Evolutionary conservation across 2,113 vertebrate species (phyloP).

Genomic region (Hyperoodon ampullatus): DNA sequence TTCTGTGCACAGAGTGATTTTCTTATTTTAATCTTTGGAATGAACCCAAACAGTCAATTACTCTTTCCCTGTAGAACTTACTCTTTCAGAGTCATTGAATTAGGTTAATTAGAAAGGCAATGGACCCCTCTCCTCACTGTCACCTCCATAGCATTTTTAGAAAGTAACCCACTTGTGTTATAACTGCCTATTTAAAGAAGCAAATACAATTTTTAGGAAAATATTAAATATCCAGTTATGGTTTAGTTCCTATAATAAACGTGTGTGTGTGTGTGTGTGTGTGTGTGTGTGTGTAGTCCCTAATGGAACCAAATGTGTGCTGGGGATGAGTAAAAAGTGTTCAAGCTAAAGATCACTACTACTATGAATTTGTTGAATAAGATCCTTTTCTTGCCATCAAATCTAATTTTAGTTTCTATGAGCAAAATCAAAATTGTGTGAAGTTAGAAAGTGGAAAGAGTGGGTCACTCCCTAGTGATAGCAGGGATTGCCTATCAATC

Average conservation of each 20-base stretch:
- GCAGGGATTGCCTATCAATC: background rate
- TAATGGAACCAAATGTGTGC: background rate
- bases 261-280: no score
- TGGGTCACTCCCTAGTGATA: background rate
- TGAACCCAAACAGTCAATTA: conserved; percentile 6
- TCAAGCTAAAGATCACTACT: background rate
- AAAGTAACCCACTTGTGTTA: background rate
- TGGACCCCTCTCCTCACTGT: rapidly evolving
- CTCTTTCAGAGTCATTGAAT: conserved; percentile 23
- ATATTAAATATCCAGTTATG: background rate
- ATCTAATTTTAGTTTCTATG: background rate
- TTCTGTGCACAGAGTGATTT: background rate
- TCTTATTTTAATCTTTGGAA: conserved; percentile 22
- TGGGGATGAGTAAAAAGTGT: background rate
- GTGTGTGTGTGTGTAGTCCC: no score
- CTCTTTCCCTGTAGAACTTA: background rate
- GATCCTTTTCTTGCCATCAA: background rate
- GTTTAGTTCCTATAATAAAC: background rate
- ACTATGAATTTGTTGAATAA: background rate
- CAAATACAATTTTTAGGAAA: background rate
- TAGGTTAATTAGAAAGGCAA: conserved; percentile 48
- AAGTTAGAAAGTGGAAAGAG: background rate
- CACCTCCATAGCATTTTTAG: background rate
- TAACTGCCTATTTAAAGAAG: background rate
- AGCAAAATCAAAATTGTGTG: background rate